phyloP scores from a whole-genome alignment of 2,888 invertebrate species.

The Poecilobothrus nobilitatus region DNA sequence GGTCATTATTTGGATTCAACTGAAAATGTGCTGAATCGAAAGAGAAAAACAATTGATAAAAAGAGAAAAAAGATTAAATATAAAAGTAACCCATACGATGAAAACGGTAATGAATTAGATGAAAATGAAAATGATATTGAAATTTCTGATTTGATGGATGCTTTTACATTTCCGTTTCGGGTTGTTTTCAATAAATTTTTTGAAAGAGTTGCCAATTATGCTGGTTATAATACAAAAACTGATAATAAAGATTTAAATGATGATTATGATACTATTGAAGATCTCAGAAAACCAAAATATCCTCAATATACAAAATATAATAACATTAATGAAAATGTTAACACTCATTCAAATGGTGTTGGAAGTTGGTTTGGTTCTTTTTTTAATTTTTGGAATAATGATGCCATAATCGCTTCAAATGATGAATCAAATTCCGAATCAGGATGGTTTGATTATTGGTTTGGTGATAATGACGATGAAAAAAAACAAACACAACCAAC shows the following conservation, averaged over 20 bases:
- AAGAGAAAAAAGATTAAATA: background rate
- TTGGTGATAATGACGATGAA: constrained; percentile 30
- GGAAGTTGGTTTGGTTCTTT: constrained; percentile 29
- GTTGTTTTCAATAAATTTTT: constrained; percentile 33
- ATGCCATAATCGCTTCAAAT: constrained; percentile 17
- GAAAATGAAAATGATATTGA: constrained; percentile 25
- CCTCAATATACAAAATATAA: constrained; percentile 37
- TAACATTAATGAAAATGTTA: constrained; percentile 22
- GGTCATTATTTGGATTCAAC: too few species aligned
- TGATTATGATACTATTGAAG: constrained; percentile 22
- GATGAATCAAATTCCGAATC: constrained; percentile 22
- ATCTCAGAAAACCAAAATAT: constrained; percentile 27
- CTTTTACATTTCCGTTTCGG: constrained; percentile 38
- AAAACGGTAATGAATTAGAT: constrained; percentile 25
- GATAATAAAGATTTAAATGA: constrained; percentile 17
- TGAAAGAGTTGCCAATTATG: constrained; percentile 22
- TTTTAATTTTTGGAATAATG: constrained; percentile 32
- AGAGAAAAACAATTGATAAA: background rate
- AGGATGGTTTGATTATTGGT: constrained; percentile 39
- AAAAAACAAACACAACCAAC: constrained; percentile 23
- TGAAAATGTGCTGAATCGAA: background rate
- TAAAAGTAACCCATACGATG: background rate
- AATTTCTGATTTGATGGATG: constrained; percentile 35
- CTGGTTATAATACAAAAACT: constrained; percentile 21
- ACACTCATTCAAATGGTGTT: constrained; percentile 21